phyloP scores from a whole-genome alignment of 2,797 vertebrate species.

The Aplochiton taeniatus region DNA sequence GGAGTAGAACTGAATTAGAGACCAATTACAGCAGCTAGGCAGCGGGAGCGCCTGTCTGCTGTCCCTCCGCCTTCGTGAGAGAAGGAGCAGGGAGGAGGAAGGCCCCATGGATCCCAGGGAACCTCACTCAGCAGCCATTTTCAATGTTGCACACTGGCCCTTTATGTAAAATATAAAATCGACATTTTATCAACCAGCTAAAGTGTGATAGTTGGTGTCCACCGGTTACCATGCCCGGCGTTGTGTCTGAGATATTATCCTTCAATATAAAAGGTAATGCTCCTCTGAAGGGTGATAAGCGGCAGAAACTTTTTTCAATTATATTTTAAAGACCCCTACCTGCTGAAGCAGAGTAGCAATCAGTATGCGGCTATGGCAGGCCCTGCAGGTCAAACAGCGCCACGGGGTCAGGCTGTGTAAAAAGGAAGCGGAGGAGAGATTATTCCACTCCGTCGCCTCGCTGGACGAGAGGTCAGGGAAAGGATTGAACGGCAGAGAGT shows the following conservation, averaged over 20 bases:
- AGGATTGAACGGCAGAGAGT: constrained; percentile 38
- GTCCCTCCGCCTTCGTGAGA: constrained; percentile 53
- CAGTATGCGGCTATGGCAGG: constrained; percentile 48
- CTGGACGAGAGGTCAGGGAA: constrained; percentile 55
- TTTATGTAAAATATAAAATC: too few species aligned
- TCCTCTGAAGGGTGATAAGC: not conserved
- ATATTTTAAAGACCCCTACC: constrained; percentile 36
- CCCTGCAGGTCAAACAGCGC: constrained; percentile 17
- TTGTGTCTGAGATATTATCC: not conserved
- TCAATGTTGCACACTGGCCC: too few species aligned
- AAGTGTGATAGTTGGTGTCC: not conserved
- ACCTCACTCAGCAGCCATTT: too few species aligned
- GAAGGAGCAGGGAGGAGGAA: constrained; percentile 41
- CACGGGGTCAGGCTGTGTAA: constrained; percentile 48
- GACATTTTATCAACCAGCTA: too few species aligned
- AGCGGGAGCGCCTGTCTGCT: constrained; percentile 14
- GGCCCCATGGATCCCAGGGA: too few species aligned
- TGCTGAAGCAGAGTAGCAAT: constrained; percentile 52
- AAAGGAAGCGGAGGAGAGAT: constrained; percentile 52
- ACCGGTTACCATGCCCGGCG: too few species aligned
- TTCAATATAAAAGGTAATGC: not conserved
- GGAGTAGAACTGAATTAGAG: constrained; percentile 66
- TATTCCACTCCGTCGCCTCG: constrained; percentile 44
- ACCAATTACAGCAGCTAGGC: constrained; percentile 57
- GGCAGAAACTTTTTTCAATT: constrained; percentile 58